phyloP scores from a whole-genome alignment of 2,888 invertebrate genomes.

The Rhagonycha fulva region DNA sequence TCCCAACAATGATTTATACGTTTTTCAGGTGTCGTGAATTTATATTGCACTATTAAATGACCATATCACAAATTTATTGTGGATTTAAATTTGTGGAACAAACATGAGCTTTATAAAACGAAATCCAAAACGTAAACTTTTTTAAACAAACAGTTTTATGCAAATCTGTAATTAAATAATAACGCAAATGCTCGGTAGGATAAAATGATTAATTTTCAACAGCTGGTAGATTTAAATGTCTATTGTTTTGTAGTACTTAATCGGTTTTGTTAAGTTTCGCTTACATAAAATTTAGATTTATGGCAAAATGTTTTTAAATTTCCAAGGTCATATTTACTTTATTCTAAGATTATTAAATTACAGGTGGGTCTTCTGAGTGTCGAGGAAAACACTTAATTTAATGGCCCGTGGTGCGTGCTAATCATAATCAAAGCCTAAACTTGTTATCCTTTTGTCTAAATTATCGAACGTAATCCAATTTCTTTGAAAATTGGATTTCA shows the following conservation, averaged over 20 bases:
- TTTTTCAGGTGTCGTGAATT: background rate
- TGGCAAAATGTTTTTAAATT: background rate
- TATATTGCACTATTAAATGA: background rate
- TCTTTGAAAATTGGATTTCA: background rate
- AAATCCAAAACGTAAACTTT: background rate
- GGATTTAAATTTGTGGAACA: background rate
- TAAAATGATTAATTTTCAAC: background rate
- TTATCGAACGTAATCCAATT: slow-evolving; percentile 11
- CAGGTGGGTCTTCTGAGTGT: background rate
- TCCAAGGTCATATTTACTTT: slow-evolving; percentile 7
- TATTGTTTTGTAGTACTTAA: background rate
- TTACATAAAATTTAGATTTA: background rate
- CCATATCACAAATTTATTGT: background rate
- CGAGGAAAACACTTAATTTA: slow-evolving; percentile 20
- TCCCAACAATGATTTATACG: background rate
- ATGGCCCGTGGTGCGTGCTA: slow-evolving; percentile 20
- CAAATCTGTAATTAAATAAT: background rate
- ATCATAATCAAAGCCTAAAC: slow-evolving; percentile 15
- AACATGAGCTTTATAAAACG: background rate
- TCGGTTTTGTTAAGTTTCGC: background rate
- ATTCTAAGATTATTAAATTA: slow-evolving; percentile 10
- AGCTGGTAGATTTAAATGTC: background rate
- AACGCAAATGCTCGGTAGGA: background rate
- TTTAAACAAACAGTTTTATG: background rate
- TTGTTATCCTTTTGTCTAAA: slow-evolving; percentile 12